Percentiles rank a stretch among this genome's conserved stretches.
These are phyloP conservation scores for Pristionchus exspectatus DNA, from an alignment of 2,888 invertebrate species.

Conservation along the genomic window DNA sequence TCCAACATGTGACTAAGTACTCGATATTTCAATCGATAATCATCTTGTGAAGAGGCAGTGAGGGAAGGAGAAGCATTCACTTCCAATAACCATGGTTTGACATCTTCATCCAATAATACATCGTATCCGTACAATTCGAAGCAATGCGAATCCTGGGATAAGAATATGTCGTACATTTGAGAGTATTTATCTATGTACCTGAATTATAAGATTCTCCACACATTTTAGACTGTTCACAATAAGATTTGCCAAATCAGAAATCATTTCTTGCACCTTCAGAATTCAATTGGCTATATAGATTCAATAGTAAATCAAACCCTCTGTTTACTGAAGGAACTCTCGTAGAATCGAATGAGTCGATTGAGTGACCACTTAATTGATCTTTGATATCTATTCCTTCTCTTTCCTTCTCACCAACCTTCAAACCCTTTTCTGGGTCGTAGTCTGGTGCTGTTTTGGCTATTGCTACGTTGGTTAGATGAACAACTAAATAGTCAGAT, in stretches of 20 bases:
- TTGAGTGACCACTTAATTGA: constrained; percentile 81
- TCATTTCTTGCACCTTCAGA: constrained; percentile 64
- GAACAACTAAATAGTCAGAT: constrained; percentile 67
- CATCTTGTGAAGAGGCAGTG: constrained; percentile 83
- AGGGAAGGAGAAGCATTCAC: constrained; percentile 83
- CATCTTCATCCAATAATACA: constrained; percentile 82
- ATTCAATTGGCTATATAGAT: not conserved
- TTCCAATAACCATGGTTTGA: constrained; percentile 82
- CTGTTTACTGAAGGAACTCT: constrained; percentile 82
- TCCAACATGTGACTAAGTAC: constrained; percentile 83
- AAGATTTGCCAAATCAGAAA: constrained; percentile 68
- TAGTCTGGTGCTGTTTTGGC: constrained; percentile 86
- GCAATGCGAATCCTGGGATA: constrained; percentile 82
- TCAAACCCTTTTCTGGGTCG: constrained; percentile 83
- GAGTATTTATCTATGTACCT: constrained; percentile 59
- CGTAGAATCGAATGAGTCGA: constrained; percentile 82
- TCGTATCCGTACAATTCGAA: constrained; percentile 85
- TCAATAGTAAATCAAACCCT: constrained; percentile 76
- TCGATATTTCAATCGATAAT: constrained; percentile 83
- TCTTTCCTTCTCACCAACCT: constrained; percentile 68
- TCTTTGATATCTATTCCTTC: constrained; percentile 23
- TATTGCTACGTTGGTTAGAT: constrained; percentile 84
- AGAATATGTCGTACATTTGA: not conserved
- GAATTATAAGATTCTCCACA: constrained; percentile 73
- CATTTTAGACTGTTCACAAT: constrained; percentile 71